Evolutionary conservation across 1,140 invertebrate genomes (phyloP), one percentile per base, ranked within the genome.

Genomic region (Dinoponera quadriceps): DNA sequence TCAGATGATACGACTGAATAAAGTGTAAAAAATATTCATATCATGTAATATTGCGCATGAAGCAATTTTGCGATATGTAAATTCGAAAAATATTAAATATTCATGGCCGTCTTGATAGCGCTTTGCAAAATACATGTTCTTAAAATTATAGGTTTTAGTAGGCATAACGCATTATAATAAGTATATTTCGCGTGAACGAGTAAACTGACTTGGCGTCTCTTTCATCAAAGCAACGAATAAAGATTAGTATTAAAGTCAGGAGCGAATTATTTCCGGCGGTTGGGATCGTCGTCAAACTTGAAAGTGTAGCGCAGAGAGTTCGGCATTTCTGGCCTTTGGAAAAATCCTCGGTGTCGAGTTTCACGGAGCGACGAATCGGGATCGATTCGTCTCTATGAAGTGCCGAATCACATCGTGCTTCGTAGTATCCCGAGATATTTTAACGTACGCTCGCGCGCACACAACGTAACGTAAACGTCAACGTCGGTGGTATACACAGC

Each of bases 301-400:
- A 16, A 27, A 38, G 9, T 69, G 27, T 18, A 14, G 0, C 63
- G 51, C 57, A 77, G 63, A 77, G 63, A 33, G 75, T 69, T 80
- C 54, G 38, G 5, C 18, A 33, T 75, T 74, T 33, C 63, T 22
- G 33, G 38, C 7, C 49, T 11, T 75, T 68, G 20, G 20, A 86
- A 73, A 57, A 63, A 84, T 18, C 48, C 29, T 22, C 48, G 25
- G 65, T 51, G 49, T 87, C 73, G 54, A 74, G 62, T 87, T 87
- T 84, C 75, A 57, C 51, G 14, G 14, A 11, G 22, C 81, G 14
- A 59, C 55, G 29, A 82, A 38, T 51, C 69, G 54, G 20, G 69
- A 69, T 69, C 44, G 66, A 86, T 84, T 81, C 60, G 57, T 68
- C 22, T 49, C 33, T 55, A 54, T 0, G 18, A 55, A 27, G 38